These are phyloP conservation scores for Struthidea cinerea DNA, from an alignment of 2,113 vertebrate species.

Conservation along the genomic window DNA sequence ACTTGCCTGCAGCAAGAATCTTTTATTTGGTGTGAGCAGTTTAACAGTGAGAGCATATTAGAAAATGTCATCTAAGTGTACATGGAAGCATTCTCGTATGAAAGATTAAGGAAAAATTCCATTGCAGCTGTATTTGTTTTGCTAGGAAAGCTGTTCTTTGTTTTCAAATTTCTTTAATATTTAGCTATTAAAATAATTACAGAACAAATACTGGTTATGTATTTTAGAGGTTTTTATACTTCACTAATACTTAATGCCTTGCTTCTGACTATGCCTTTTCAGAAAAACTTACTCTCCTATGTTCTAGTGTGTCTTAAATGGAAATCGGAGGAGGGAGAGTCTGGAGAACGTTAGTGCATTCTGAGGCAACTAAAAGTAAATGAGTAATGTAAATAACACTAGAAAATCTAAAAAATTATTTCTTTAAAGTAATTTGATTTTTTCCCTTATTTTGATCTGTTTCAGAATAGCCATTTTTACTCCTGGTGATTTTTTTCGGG, in stretches of 20 bases:
- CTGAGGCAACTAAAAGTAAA: not conserved
- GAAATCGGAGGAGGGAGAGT: not conserved
- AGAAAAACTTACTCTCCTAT: not conserved
- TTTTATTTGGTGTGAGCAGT: not conserved
- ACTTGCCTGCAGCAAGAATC: constrained; percentile 1
- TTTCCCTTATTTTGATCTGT: not conserved
- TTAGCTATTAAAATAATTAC: not conserved
- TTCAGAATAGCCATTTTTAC: not conserved
- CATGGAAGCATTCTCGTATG: not conserved
- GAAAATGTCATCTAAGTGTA: not conserved
- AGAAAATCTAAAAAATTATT: not conserved
- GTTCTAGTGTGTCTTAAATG: not conserved
- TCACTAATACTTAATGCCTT: not conserved
- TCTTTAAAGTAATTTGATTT: not conserved
- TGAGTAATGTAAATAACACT: not conserved
- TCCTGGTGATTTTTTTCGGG: not conserved
- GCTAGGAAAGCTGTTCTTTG: not conserved
- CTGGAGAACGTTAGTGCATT: not conserved
- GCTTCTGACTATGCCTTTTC: not conserved
- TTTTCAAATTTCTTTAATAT: not conserved
- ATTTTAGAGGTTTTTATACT: not conserved
- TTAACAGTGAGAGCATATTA: not conserved
- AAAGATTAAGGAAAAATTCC: not conserved
- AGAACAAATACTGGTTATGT: not conserved
- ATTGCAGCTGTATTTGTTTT: not conserved